Evolutionary conservation across 2,797 vertebrate genomes (phyloP), one percentile per base, ranked within the genome.

Genomic region (Lycodopsis pacificus): DNA sequence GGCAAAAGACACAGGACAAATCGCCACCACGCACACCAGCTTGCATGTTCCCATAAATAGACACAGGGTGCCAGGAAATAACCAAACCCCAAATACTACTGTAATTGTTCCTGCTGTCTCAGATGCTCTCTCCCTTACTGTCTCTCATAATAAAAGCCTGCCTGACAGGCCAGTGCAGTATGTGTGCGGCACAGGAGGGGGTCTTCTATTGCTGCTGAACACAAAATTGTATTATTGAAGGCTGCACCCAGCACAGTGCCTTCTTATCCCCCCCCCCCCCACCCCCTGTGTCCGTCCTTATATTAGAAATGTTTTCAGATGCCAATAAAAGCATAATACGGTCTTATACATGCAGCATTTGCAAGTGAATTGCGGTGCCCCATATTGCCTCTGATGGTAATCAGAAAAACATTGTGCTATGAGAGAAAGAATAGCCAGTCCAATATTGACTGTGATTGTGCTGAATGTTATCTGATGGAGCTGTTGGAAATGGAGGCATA

Each of bases 401-500:
- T 91, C 89, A 86, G 76, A 86, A 91, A 91, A 88, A 85, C 90
- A 90, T 89, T 90, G 88, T 86, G 89, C 84, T 83, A 63, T 63
- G 84, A 86, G 83, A 84, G 85, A 80, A 79, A 81, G 91, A 91
- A 89, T 89, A 86, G 91, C 90, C 88, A 72, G 88, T 88, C 88
- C 87, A 92, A 92, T 92, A 94, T 93, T 70, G 73, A 84, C 77
- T 83, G 77, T 90, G 93, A 92, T 92, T 93, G 92, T 89, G 73
- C 81, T 90, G 90, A 91, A 90, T 87, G 88, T 81, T 94, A 94
- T 94, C 92, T 94, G 93, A 94, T 93, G 80, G 86, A 86, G 87
- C 86, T 89, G 88, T 74, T 90, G 86, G 76, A 87, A 90, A 90
- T 85, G 42, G 84, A 91, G 80, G 80, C 85, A 77, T 57, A 67